Base-by-base conservation (phyloP, 2,113 vertebrate genomes). In the Condylura cristata region DNA sequence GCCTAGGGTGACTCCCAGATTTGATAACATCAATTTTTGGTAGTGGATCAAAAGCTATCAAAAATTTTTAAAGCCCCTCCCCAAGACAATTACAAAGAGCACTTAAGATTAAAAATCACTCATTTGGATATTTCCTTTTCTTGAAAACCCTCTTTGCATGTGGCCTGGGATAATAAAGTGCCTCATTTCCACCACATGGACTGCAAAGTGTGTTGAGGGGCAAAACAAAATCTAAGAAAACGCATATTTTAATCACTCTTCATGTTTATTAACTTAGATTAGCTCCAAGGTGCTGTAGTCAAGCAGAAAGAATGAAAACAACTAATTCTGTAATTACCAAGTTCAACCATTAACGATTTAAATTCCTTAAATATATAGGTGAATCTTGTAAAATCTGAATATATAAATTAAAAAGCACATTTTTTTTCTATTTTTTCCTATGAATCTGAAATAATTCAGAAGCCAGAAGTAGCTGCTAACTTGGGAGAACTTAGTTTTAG, bases 371-470 rank as follows among this genome's bases (percentile, higher is more conserved):
- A 79, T 65, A 44, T 76, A 8, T n/a, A 81, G 14, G 34, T 61
- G 32, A 60, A 71, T 85, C 60, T 78, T 86, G 0, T 60, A 68
- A 46, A 76, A 41, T 63, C 60, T 87, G 22, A 7, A 48, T 90
- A 68, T 76, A 8, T 75, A 85, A 63, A 65, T 84, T 95, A 34
- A 94, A 75, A 74, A 68, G 3, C 6, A 56, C 6, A 61, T 89
- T 89, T 51, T 39, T n/a, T 68, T 92, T 61, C 30, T 28, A 72
- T 68, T 58, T 37, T 74, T 89, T 90, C 61, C 22, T n/a, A 72
- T 56, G 26, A 92, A 74, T 94, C 41, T 20, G 28, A 87, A 89
- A 91, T 80, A 91, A 89, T 85, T n/a, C n/a, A n/a, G n/a, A n/a
- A n/a, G 18, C 16, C 81, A 20, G 44, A 86, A 86, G 44, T 22